Evolutionary conservation across 1,140 invertebrate species (phyloP).

Genomic region (Drosophila rufa): DNA sequence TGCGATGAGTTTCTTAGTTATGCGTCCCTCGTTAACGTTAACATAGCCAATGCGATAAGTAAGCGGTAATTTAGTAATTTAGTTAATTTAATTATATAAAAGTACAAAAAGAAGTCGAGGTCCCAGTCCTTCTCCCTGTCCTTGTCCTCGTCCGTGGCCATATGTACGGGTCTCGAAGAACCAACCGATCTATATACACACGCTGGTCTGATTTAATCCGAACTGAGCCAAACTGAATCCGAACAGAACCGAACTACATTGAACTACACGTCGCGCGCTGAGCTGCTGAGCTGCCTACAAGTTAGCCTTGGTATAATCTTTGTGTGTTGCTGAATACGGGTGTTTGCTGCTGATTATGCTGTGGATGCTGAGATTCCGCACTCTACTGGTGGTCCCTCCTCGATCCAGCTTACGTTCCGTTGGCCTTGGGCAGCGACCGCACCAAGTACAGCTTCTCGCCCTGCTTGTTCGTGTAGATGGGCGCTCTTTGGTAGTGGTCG

Average conservation of each 20-base stretch:
- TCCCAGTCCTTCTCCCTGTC: conserved; percentile 31
- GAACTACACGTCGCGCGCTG: conserved; percentile 53
- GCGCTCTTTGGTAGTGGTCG: conserved; percentile 98
- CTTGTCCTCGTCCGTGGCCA: conserved; percentile 37
- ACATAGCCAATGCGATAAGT: conserved; percentile 67
- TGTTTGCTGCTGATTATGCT: conserved; percentile 35
- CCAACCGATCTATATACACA: conserved; percentile 70
- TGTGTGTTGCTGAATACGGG: conserved; percentile 68
- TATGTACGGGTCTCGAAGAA: conserved; percentile 44
- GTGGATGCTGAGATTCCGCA: conserved; percentile 37
- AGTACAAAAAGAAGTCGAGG: conserved; percentile 69
- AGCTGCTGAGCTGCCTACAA: conserved; percentile 57
- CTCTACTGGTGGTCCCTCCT: neutral
- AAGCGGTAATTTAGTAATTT: conserved; percentile 74
- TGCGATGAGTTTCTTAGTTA: conserved; percentile 25
- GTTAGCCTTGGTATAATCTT: conserved; percentile 62
- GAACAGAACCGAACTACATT: conserved; percentile 46
- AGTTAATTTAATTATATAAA: conserved; percentile 76
- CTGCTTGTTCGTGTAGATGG: conserved; percentile 98
- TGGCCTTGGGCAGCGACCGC: conserved; percentile 92
- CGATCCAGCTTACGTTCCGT: conserved; percentile 83
- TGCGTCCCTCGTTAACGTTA: conserved; percentile 11
- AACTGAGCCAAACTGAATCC: conserved; percentile 45
- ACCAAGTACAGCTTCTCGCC: conserved; percentile 97
- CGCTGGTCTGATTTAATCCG: conserved; percentile 27